Base-by-base conservation (phyloP, 2,888 invertebrate species). In the Xestobium rufovillosum region DNA sequence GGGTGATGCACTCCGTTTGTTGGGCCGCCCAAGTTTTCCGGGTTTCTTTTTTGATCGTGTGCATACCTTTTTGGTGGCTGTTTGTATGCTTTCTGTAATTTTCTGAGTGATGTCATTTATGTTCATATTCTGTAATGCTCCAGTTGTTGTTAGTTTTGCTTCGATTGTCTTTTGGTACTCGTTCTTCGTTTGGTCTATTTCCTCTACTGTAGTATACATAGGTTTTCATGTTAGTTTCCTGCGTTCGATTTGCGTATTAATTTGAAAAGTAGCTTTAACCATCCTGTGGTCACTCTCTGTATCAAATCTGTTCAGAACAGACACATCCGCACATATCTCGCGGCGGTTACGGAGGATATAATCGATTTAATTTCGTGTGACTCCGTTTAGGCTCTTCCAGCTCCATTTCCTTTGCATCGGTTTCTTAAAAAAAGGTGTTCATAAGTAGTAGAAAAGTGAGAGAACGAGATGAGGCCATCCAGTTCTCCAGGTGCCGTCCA, bases 301-400 rank as follows among this genome's bases (percentile, higher is more conserved):
- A 9, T 31, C 13, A 14, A 36, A 31, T 14, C 15, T 3, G 17
- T 36, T 31, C 14, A 31, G 14, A 4, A 36, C 31, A 6, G 36
- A 31, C 10, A 36, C 36, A 14, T 36, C 31, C 11, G 9, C 3
- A 12, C 23, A 31, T 3, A 40, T 40, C 8, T 32, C 17, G 14
- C 26, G 23, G 4, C 30, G 25, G 14, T 38, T 40, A 9, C 28
- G 25, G 3, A 36, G 6, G 23, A 40, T 34, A 11, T 14, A 39
- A 15, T 41, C 41, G 12, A 38, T 39, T 26, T 38, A 30, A 17
- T 39, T 39, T n/a, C n/a, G n/a, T n/a, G n/a, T n/a, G n/a, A n/a
- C n/a, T 13, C 26, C 15, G 16, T 34, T 16, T 14, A 30, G 39
- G 26, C 31, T 36, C 9, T 12, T 8, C 39, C 36, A 31, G 2